These are phyloP conservation scores for Antechinus stuartii DNA, from an alignment of 2,113 vertebrate genomes.

Conservation along the genomic window DNA sequence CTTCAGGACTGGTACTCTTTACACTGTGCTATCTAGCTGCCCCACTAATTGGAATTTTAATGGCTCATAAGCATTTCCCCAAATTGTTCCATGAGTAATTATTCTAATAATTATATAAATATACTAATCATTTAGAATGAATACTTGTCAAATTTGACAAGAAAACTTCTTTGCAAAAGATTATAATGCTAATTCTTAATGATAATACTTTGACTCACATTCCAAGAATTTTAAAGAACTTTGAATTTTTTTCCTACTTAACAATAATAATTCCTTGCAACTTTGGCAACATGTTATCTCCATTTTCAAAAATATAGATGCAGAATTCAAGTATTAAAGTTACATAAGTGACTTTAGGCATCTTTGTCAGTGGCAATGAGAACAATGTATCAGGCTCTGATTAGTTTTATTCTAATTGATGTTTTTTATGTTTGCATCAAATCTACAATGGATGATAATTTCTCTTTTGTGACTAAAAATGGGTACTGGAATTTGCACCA, in stretches of 20 bases:
- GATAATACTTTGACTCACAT: constrained; percentile 27
- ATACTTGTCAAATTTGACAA: constrained; percentile 36
- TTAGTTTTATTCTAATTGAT: not conserved
- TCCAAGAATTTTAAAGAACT: constrained; percentile 41
- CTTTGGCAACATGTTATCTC: not conserved
- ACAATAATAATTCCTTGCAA: not conserved
- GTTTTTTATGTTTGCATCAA: not conserved
- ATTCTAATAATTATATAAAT: too few species aligned
- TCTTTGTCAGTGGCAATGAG: constrained; percentile 1
- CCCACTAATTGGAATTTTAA: not conserved
- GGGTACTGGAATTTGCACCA: constrained; percentile 36
- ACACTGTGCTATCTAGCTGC: too few species aligned
- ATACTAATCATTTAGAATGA: constrained; percentile 19
- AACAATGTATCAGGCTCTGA: constrained; percentile 25
- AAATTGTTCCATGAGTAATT: not conserved
- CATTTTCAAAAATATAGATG: constrained; percentile 35
- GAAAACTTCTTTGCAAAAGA: constrained; percentile 26
- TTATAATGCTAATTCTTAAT: constrained; percentile 49
- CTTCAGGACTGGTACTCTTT: too few species aligned
- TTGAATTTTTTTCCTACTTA: constrained; percentile 12
- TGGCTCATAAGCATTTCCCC: not conserved
- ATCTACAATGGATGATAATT: not conserved
- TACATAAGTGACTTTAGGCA: constrained; percentile 24
- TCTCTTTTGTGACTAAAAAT: constrained; percentile 44
- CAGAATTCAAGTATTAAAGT: constrained; percentile 32